Base-by-base conservation (phyloP, 2,113 vertebrate genomes). In the Gopherus flavomarginatus region DNA sequence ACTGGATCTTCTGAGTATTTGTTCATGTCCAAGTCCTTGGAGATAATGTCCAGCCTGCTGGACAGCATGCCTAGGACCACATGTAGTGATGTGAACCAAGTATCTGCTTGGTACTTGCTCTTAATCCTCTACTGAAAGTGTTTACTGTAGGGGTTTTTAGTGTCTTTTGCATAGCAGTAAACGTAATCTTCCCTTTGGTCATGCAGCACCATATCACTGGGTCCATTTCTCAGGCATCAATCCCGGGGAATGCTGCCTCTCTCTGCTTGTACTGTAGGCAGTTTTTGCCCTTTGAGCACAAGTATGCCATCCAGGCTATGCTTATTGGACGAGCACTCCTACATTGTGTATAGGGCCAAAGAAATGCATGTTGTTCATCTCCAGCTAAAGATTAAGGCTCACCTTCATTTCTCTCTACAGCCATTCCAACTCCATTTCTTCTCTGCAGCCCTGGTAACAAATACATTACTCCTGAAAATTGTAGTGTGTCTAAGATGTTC, bases 21-120 rank as follows among this genome's bases (percentile, higher is more conserved):
- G 75, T 24, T 24, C 75, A 47, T 77, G 42, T 24, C 75, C 42
- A 27, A 77, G 75, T 27, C 26, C 26, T 57, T 65, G 14, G 62
- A 65, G 65, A 69, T 69, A 38, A 69, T 69, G 65, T 27, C 69
- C 59, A 47, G 17, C 54, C 42, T 69, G 19, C 13, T 86, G 42
- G 3, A 17, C 42, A 69, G 29, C 11, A 22, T 80, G 17, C 81
- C 62, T 65, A 19, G 16, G 17, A 17, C 11, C 0, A 0, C 59
- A 21, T 53, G 19, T 56, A 88, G 8, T 16, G 57, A 13, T 92
- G 27, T 0, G 7, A 86, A 53, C 75, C 50, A n/a, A 86, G 53
- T 9, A 56, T 44, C 89, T 77, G 2, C 13, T 89, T 95, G 11
- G 69, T 92, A 72, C 57, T 47, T 95, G 49, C 38, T 53, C 31